phyloP scores from a whole-genome alignment of 2,797 vertebrate species.

The Phaenicophaeus curvirostris region DNA sequence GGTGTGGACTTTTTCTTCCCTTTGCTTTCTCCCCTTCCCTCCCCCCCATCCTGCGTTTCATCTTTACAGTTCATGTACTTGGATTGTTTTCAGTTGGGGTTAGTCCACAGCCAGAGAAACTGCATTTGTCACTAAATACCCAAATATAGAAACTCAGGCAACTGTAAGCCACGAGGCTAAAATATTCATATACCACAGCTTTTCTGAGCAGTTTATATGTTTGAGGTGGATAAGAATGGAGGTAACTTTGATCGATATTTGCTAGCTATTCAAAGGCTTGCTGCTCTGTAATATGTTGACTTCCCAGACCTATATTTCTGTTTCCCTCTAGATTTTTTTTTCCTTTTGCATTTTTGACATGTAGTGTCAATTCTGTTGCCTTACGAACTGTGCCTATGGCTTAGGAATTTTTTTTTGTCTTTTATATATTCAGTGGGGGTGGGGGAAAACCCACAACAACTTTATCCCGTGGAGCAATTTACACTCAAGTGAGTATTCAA shows the following conservation, averaged over 20 bases:
- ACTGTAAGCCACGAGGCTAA: constrained; percentile 4
- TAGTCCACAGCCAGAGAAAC: constrained; percentile 20
- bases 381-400: not conserved
- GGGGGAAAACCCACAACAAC: not conserved
- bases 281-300: not conserved
- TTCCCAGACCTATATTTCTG: not conserved
- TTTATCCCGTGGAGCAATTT: not conserved
- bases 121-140: constrained; percentile 34
- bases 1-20: not conserved
- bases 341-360: not conserved
- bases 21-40: not conserved
- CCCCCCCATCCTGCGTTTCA: constrained; percentile 2
- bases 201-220: not conserved
- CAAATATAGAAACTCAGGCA: constrained; percentile 41
- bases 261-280: not conserved
- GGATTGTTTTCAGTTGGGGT: constrained; percentile 44
- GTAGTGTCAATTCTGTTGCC: not conserved
- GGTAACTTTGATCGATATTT: not conserved
- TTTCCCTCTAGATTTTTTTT: not conserved
- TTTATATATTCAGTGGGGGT: not conserved
- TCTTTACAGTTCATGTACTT: not conserved
- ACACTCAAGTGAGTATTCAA: not conserved
- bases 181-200: not conserved
- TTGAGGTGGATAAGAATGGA: not conserved
- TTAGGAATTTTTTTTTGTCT: not conserved